phyloP scores from a whole-genome alignment of 2,797 vertebrate genomes.

The Dermochelys coriacea region DNA sequence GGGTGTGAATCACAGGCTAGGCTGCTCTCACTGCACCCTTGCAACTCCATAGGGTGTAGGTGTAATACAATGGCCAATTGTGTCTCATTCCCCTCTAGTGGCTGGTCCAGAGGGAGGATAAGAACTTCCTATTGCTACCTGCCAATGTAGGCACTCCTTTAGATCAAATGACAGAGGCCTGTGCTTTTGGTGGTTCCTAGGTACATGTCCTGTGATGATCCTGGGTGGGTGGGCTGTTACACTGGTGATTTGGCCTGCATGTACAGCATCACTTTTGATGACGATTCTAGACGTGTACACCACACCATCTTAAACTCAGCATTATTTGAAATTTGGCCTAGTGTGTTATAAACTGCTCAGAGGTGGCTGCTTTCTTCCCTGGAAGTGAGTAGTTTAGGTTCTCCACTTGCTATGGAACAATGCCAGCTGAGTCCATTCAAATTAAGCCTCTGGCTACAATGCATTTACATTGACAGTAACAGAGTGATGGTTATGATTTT shows the following conservation, averaged over 20 bases:
- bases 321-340: background rate
- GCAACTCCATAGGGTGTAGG: accelerated
- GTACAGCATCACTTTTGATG: background rate
- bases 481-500: accelerated
- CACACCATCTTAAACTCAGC: background rate
- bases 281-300: background rate
- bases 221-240: accelerated
- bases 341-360: background rate
- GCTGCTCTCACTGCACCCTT: background rate
- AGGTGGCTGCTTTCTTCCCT: accelerated
- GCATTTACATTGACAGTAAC: accelerated
- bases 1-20: background rate
- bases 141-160: background rate
- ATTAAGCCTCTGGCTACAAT: accelerated
- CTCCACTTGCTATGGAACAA: accelerated
- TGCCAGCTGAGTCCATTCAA: accelerated
- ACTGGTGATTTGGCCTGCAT: accelerated
- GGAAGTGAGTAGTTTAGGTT: background rate
- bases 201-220: background rate
- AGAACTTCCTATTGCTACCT: background rate
- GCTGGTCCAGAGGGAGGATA: background rate
- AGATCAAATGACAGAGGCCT: background rate
- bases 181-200: background rate
- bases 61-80: background rate
- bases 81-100: background rate